Conservation (phyloP, 1,140 invertebrate species). For the Eriocheir sinensis region DNA sequence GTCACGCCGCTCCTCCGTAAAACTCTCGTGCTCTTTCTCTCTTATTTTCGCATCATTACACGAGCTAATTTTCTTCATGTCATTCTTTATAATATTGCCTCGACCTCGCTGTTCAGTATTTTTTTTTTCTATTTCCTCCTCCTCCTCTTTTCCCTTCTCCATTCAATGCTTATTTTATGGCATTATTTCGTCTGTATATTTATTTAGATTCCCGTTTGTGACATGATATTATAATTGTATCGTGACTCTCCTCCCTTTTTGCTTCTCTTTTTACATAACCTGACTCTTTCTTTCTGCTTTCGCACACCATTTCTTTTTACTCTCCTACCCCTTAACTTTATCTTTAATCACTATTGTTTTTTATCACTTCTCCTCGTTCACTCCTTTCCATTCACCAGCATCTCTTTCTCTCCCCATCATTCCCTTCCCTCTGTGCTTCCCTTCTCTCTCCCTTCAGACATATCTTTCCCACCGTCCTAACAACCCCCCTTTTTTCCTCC, state of each 20-base stretch:
- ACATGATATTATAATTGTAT: not conserved
- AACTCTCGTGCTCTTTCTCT: not conserved
- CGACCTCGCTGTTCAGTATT: not conserved
- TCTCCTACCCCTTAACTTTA: not conserved
- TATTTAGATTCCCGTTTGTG: no score
- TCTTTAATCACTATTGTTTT: not conserved
- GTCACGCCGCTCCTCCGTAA: no score
- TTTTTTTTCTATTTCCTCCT: not conserved
- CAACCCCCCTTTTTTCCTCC: not conserved
- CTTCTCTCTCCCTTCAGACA: not conserved
- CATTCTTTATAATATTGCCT: not conserved
- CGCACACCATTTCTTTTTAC: not conserved
- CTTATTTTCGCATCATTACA: not conserved
- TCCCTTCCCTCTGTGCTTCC: not conserved
- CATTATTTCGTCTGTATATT: not conserved
- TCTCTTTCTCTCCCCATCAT: constrained; percentile 46
- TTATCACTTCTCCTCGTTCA: not conserved
- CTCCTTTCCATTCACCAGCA: not conserved
- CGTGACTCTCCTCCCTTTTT: not conserved
- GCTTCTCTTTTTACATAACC: not conserved
- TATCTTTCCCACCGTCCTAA: not conserved
- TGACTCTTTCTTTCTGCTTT: not conserved
- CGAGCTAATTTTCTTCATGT: not conserved
- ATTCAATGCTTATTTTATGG: no score
- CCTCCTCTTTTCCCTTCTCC: no score